Conservation (phyloP, 2,888 invertebrate species). For the Lepidochrysops patricia region DNA sequence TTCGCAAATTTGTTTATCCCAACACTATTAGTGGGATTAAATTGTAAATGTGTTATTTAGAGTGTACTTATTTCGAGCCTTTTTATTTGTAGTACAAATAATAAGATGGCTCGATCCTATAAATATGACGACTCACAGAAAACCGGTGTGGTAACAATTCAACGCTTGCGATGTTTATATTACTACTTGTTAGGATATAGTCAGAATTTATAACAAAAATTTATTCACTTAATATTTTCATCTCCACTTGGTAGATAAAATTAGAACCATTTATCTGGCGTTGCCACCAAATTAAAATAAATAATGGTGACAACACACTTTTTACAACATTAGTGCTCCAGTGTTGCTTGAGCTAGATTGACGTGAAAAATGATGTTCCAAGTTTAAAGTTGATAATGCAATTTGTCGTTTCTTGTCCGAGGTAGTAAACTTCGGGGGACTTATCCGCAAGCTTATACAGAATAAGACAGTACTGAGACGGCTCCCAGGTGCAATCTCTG, state of each 20-base stretch:
- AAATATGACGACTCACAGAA: no score
- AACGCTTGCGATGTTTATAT: no score
- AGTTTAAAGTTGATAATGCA: slow-evolving; percentile 47
- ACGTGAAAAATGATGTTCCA: slow-evolving; percentile 35
- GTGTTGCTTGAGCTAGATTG: neutral
- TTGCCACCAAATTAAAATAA: neutral
- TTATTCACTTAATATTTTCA: neutral
- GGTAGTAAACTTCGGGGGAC: slow-evolving; percentile 43
- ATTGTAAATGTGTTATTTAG: no score
- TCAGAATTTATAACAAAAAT: neutral
- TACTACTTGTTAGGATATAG: no score
- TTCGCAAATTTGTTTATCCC: slow-evolving; percentile 8
- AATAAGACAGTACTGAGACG: slow-evolving; percentile 49
- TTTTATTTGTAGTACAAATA: no score
- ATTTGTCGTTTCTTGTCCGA: slow-evolving; percentile 44
- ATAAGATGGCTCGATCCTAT: no score
- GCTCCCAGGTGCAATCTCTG: slow-evolving; percentile 64
- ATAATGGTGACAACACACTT: neutral
- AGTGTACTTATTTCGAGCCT: no score
- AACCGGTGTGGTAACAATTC: no score
- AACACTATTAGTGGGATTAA: neutral
- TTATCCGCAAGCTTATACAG: slow-evolving; percentile 50
- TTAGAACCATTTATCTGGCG: neutral
- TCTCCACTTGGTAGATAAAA: neutral
- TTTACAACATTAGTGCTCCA: neutral